phyloP scores from a whole-genome alignment of 2,888 invertebrate species.

The Nephrotoma appendiculata region DNA sequence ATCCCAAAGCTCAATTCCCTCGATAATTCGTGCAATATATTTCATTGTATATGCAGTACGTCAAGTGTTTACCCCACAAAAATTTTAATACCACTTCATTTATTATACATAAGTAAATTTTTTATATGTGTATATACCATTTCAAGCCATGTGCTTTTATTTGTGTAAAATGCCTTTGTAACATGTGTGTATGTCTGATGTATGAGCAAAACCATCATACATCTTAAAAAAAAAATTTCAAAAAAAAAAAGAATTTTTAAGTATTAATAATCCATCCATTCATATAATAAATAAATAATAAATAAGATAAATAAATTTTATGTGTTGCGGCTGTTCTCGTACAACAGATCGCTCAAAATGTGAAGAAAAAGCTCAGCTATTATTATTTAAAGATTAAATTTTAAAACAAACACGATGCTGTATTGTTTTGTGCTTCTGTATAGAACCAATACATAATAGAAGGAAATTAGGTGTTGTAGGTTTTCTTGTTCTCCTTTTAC shows the following conservation, averaged over 20 bases:
- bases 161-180: not conserved
- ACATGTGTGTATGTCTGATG: not conserved
- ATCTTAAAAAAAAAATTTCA: not conserved
- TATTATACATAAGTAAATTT: not conserved
- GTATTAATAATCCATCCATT: not conserved
- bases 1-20: not conserved
- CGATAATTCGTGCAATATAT: not conserved
- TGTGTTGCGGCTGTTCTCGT: too few species aligned
- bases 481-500: not conserved
- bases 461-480: not conserved
- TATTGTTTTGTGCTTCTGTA: too few species aligned
- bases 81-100: not conserved
- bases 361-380: not conserved
- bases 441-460: not conserved
- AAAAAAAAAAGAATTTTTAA: not conserved
- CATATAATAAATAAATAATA: not conserved
- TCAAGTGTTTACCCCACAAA: not conserved
- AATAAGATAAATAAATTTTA: too few species aligned
- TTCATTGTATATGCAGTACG: not conserved
- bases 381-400: not conserved
- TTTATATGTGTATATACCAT: not conserved
- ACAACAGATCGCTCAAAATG: not conserved
- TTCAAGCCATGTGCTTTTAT: not conserved
- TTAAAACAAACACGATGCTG: not conserved
- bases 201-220: not conserved